A percentile compares a stretch with the other conserved stretches of the same genome.
These are phyloP conservation scores for Halcyon smyrnensis DNA, from an alignment of 2,797 vertebrate species.

Conservation along the genomic window DNA sequence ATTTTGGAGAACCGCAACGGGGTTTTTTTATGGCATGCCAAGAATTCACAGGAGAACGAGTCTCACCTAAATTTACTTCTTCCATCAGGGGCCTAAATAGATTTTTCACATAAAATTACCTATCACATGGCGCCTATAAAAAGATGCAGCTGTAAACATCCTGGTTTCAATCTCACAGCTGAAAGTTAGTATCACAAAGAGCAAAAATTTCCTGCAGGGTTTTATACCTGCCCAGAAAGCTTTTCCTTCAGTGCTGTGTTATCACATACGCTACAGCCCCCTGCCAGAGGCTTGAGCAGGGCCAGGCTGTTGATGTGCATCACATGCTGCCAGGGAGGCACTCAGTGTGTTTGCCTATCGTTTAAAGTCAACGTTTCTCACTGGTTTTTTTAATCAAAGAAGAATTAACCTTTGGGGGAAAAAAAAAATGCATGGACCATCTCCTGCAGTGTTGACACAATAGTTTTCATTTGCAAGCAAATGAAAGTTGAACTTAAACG, in stretches of 20 bases:
- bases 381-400: not conserved
- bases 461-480: constrained; percentile 32
- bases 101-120: constrained; percentile 49
- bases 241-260: not conserved
- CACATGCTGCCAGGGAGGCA: not conserved
- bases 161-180: not conserved
- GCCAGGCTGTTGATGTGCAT: not conserved
- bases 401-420: not conserved
- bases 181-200: not conserved
- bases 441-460: not conserved
- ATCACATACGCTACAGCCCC: not conserved
- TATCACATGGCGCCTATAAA: constrained; percentile 28
- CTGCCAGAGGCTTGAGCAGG: not conserved
- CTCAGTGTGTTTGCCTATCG: not conserved
- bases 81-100: constrained; percentile 33
- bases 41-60: constrained; percentile 6
- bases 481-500: constrained; percentile 12
- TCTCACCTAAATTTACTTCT: constrained; percentile 49
- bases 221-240: not conserved
- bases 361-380: not conserved
- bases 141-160: constrained; percentile 44
- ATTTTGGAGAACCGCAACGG: constrained; percentile 21
- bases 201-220: not conserved
- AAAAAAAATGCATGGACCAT: rapidly evolving
- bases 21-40: not conserved